Evolutionary conservation across 2,888 invertebrate genomes (phyloP).

Genomic region (Disparrhopalites patrizii): DNA sequence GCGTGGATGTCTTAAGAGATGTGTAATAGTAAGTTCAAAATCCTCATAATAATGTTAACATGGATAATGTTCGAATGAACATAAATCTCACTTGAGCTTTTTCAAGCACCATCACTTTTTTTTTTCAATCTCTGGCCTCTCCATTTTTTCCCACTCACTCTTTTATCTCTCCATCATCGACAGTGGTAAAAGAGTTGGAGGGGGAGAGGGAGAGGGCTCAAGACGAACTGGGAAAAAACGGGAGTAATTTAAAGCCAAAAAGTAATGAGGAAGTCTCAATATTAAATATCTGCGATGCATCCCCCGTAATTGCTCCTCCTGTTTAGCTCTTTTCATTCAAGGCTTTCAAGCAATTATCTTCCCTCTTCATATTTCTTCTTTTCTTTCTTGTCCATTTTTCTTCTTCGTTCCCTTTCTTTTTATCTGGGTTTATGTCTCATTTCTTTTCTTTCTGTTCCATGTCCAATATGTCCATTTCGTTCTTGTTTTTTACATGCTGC

Average conservation of each 20-base stretch:
- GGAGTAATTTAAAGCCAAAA: background rate
- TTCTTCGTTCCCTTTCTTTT: too few species aligned
- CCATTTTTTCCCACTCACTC: background rate
- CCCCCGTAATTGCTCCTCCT: background rate
- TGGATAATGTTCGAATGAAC: background rate
- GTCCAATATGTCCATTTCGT: too few species aligned
- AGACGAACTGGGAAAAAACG: background rate
- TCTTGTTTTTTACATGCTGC: too few species aligned
- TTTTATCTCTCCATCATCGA: background rate
- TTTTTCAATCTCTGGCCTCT: background rate
- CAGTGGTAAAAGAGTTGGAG: background rate
- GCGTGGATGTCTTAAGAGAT: background rate
- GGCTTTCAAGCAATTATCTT: too few species aligned
- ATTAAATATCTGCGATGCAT: background rate
- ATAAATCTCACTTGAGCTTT: slow-evolving; percentile 12
- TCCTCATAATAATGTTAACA: slow-evolving; percentile 17
- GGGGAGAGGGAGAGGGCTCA: too few species aligned
- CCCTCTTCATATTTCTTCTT: too few species aligned
- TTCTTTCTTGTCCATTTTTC: too few species aligned
- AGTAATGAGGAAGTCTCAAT: background rate
- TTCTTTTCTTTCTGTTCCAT: too few species aligned
- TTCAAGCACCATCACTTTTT: background rate
- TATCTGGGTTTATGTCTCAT: too few species aligned
- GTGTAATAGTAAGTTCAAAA: slow-evolving; percentile 13
- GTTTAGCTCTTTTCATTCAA: too few species aligned